Base-by-base conservation (phyloP, 2,113 vertebrate genomes). In the Tringa solitaria region DNA sequence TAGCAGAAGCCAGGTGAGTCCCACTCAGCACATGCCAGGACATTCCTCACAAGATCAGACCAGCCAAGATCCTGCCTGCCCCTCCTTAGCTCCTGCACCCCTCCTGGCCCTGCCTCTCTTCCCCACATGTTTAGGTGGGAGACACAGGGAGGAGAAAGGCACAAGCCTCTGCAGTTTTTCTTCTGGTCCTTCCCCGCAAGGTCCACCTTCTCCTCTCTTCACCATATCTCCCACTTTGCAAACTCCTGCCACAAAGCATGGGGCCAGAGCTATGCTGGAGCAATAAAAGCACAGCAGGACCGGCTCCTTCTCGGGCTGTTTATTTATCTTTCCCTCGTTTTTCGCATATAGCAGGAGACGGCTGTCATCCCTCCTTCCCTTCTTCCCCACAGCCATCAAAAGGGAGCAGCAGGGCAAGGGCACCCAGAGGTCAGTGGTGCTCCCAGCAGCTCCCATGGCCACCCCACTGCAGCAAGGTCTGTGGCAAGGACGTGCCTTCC, bases 351-450 rank as follows among this genome's bases (percentile, higher is more conserved):
- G 51, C 19, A 46, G 51, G 18, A 75, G 20, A 20, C 0, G 1
- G 30, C 35, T 67, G 28, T 61, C 59, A 50, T 32, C 12, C 63
- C 21, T 81, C 26, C 35, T 4, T 41, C 16, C 11, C 14, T 61
- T 61, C 9, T 60, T 84, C 72, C 45, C 54, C 2, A 0, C 0
- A 1, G 39, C 23, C 39, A 30, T 60, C 32, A 60, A 72, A 90
- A 73, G 12, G 26, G 14, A 81, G 46, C 24, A 77, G 68, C 37
- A 65, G 23, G 8, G 10, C 1, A 0, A 78, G 51, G 28, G 43
- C 13, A 37, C 0, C 2, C 37, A 46, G n/a, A 46, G 61, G 33
- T 60, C 82, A 90, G 57, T 30, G 0, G 0, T 7, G 27, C 13
- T 84, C 26, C 39, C 39, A 41, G 54, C 9, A 60, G 74, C 28